These are phyloP conservation scores for Hyles vespertilio DNA, from an alignment of 1,140 invertebrate genomes.

Conservation along the genomic window DNA sequence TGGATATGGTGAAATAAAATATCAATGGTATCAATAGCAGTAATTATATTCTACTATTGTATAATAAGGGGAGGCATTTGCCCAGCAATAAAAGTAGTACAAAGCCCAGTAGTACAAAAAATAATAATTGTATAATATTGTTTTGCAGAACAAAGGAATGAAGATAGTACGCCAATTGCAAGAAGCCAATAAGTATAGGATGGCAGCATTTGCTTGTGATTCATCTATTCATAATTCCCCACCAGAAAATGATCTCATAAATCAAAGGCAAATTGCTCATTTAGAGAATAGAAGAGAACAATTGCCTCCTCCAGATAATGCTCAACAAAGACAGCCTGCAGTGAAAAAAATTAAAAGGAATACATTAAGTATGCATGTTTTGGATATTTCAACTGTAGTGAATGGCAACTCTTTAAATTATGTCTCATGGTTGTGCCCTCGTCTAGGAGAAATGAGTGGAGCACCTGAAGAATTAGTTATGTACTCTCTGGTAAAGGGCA, in stretches of 20 bases:
- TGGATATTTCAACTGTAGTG: constrained; percentile 88
- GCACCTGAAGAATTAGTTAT: constrained; percentile 93
- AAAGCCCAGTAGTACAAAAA: no score
- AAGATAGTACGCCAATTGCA: constrained; percentile 71
- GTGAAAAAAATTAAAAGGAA: constrained; percentile 76
- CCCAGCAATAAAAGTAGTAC: background rate
- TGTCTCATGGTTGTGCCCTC: constrained; percentile 87
- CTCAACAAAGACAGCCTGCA: constrained; percentile 48
- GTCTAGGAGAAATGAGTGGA: constrained; percentile 77
- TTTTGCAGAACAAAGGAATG: constrained; percentile 68
- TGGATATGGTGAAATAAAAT: no score
- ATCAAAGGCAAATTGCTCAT: constrained; percentile 67
- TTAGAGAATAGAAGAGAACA: constrained; percentile 61
- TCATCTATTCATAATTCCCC: constrained; percentile 52
- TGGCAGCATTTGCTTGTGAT: constrained; percentile 79
- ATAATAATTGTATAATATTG: background rate
- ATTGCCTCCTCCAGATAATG: constrained; percentile 32
- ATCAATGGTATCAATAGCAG: no score
- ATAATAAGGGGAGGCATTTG: no score
- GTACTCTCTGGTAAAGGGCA: constrained; percentile 91
- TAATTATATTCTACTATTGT: no score
- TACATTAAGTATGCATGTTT: constrained; percentile 88
- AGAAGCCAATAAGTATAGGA: constrained; percentile 76
- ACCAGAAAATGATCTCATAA: constrained; percentile 63
- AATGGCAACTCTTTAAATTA: constrained; percentile 77